Conservation (phyloP, 92 coral and sea anemone species). For the Parazoanthus swiftii region DNA sequence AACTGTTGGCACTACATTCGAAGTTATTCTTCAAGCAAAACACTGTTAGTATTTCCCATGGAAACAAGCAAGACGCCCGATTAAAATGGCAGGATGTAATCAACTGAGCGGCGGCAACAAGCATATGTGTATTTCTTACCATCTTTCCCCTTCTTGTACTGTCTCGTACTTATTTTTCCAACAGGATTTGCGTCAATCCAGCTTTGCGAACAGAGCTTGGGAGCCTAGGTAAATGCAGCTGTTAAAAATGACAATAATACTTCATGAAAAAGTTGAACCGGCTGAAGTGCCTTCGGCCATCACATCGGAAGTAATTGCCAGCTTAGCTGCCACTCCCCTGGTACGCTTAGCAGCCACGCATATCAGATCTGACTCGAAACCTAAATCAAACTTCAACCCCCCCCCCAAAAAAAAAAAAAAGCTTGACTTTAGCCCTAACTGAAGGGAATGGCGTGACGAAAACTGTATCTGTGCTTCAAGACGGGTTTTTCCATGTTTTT, state of each 20-base stretch:
- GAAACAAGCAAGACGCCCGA: neutral
- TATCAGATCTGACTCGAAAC: too few relatives aligned
- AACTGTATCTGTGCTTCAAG: too few relatives aligned
- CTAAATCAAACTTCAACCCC: too few relatives aligned
- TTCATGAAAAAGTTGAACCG: slow-evolving; percentile 1
- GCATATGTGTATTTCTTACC: neutral
- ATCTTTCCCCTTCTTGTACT: neutral
- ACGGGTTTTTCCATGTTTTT: too few relatives aligned
- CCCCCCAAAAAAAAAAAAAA: too few relatives aligned
- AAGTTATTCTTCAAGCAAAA: neutral
- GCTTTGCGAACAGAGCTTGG: neutral
- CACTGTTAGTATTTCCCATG: slow-evolving; percentile 17
- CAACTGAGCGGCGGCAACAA: neutral
- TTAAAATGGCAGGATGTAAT: neutral
- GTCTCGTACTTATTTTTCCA: neutral
- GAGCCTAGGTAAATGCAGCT: neutral
- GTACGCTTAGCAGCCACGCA: too few relatives aligned
- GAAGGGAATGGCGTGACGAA: too few relatives aligned
- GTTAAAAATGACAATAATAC: neutral
- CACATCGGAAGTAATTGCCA: slow-evolving; percentile 4
- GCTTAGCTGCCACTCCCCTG: slow-evolving; percentile 7
- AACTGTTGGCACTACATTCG: neutral
- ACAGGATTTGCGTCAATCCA: neutral
- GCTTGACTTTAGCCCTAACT: too few relatives aligned
- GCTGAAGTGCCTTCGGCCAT: neutral